Conservation (phyloP, 1,140 invertebrate genomes). For the Drosophila lacteicornis region DNA sequence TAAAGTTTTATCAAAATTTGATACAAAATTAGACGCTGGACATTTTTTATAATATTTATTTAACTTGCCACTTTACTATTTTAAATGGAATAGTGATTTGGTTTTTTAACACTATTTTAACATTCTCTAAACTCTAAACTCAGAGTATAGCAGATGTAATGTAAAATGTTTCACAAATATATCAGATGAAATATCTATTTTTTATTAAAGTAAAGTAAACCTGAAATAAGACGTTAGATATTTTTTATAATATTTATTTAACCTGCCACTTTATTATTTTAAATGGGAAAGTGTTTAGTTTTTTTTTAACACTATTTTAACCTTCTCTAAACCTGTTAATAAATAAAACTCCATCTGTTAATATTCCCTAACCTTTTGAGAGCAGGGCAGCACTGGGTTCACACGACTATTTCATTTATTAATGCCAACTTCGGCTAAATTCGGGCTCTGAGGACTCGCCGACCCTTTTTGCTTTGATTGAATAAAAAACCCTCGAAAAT, state of each 20-base stretch:
- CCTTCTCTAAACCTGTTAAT: not conserved
- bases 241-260: not conserved
- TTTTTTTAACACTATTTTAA: conserved; percentile 2
- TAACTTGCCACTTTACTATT: no score
- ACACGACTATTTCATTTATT: conserved; percentile 83
- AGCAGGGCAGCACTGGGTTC: conserved; percentile 60
- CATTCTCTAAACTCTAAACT: not conserved
- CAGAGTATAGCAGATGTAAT: no score
- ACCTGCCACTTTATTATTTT: no score
- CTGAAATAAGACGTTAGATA: not conserved
- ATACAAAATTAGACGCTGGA: not conserved
- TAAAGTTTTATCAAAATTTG: no score
- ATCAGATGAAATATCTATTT: no score
- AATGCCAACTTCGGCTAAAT: conserved; percentile 50
- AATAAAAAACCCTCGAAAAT: conserved; percentile 69
- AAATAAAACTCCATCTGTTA: not conserved
- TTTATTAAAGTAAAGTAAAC: no score
- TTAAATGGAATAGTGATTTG: no score
- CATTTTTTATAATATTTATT: not conserved
- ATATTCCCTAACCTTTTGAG: conserved; percentile 32
- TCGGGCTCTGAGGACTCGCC: conserved; percentile 40
- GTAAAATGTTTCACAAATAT: no score
- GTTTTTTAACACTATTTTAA: not conserved
- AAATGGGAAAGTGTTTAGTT: no score
- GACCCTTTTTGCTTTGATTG: conserved; percentile 63